Base-by-base conservation (phyloP, 2,113 vertebrate species). In the Bombycilla garrulus region DNA sequence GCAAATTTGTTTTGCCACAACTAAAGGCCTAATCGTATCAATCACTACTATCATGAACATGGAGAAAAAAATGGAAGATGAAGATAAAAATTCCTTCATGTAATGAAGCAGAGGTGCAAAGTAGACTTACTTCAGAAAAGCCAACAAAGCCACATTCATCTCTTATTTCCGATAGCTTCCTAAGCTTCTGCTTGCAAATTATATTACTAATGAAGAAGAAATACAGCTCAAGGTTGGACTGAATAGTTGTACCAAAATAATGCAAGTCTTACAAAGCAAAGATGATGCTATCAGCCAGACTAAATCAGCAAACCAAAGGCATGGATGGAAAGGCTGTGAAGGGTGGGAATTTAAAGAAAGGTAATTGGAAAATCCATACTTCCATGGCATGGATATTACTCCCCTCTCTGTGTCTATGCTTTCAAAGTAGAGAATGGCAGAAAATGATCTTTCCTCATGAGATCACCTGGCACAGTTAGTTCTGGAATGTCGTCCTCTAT, bases 251-350 rank as follows among this genome's bases (percentile, higher is more conserved):
- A 60, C 15, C 3, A 51, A 88, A 73, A 35, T 28, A 48, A 50
- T 16, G 2, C 2, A 29, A 20, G 3, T 40, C 16, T 69, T 54
- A 81, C 4, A 86, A 81, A 53, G 31, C 10, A 60, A 69, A 64
- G 12, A n/a, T 56, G 4, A 20, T 69, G 19, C 2, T 54, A 42
- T 50, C 14, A 45, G 26, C 5, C 31, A 48, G 38, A 67, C 11
- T 35, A 26, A 60, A 67, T 33, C 12, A 74, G 15, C 28, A 85
- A 81, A 64, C 12, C 6, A 33, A 58, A 67, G 12, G 20, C 2
- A 13, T 2, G 18, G 14, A 33, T 58, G 17, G 16, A 64, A 58
- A 33, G 10, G 2, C 17, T 25, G 13, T 1, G 15, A 5, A 2
- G 38, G 3, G 1, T 47, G 18, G 8, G 2, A 58, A 48, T 20